These are phyloP conservation scores for Caenorhabditis sp. DNA, from an alignment of 2,888 invertebrate species.

Conservation along the genomic window DNA sequence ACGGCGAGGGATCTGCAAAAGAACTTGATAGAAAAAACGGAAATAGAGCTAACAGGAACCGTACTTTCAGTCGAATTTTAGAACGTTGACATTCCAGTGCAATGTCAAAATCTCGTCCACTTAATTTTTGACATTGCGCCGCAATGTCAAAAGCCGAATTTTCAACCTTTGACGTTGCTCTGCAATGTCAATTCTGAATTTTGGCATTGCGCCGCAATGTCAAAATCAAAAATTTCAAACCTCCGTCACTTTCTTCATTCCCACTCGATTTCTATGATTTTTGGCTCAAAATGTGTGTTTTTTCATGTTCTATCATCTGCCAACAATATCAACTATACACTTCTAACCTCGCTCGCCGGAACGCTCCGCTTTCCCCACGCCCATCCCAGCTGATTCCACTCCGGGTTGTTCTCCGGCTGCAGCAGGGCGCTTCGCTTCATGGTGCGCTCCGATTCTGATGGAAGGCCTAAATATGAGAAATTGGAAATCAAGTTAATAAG, in stretches of 20 bases:
- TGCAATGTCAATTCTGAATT: no score
- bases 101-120: background rate
- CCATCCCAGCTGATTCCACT: constrained; percentile 77
- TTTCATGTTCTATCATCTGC: background rate
- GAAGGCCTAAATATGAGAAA: constrained; percentile 6
- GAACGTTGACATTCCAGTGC: background rate
- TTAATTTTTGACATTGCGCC: no score
- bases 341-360: constrained; percentile 21
- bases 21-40: no score
- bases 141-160: no score
- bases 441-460: constrained; percentile 19
- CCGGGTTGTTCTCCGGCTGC: constrained; percentile 53
- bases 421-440: constrained; percentile 54
- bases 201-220: no score
- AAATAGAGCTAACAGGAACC: no score
- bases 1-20: constrained; percentile 64
- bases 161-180: no score
- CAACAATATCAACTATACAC: background rate
- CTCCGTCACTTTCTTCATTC: background rate
- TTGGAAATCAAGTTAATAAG: no score
- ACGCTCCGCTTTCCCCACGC: constrained; percentile 75
- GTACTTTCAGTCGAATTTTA: no score
- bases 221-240: background rate
- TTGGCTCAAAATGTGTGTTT: background rate
- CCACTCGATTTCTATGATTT: background rate